Base-by-base conservation (phyloP, 2,888 invertebrate species). In the Drosophila testacea region DNA sequence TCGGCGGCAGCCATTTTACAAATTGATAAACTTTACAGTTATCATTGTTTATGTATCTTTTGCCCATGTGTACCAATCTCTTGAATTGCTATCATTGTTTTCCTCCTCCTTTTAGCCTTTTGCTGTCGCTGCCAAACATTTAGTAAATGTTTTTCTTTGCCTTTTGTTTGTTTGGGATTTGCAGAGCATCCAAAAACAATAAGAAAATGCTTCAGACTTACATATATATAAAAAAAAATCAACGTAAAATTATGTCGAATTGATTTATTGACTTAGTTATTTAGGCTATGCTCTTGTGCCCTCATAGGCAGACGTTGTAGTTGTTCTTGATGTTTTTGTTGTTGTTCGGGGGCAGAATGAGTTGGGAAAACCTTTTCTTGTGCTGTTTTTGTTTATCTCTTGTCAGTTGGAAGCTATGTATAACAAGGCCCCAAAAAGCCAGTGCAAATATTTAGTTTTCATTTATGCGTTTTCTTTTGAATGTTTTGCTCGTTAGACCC, bases 251-350 rank as follows among this genome's bases (percentile, higher is more conserved):
- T 83, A 82, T 88, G 83, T 86, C 81, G 80, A 86, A 88, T 88
- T 86, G 88, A 86, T 86, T 88, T 86, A 86, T 86, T 86, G 85
- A 86, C 88, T 88, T 86, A 83, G 82, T 83, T 88, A 82, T 83
- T 88, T 82, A 83, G 83, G 78, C 81, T 42, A 61, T 61, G 75
- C 65, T 80, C 62, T 50, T 50, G 7, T 63, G 48, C 71, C 67
- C 79, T 74, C 80, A 78, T 87, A 87, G 83, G 78, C 77, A 78
- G 73, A 59, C 67, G 51, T 38, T 61, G 61, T 41, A 66, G 52
- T 68, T 60, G 48, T 48, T 68, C 57, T 63, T 71, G 38, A 61
- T 57, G 47, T 69, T 63, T 34, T 22, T 56, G 38, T 44, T 57
- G 38, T 13, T 32, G 32, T 32, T 32, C 30, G 36, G 34, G 13